Evolutionary conservation across 2,797 vertebrate species (phyloP).

Genomic region (Helostoma temminkii): DNA sequence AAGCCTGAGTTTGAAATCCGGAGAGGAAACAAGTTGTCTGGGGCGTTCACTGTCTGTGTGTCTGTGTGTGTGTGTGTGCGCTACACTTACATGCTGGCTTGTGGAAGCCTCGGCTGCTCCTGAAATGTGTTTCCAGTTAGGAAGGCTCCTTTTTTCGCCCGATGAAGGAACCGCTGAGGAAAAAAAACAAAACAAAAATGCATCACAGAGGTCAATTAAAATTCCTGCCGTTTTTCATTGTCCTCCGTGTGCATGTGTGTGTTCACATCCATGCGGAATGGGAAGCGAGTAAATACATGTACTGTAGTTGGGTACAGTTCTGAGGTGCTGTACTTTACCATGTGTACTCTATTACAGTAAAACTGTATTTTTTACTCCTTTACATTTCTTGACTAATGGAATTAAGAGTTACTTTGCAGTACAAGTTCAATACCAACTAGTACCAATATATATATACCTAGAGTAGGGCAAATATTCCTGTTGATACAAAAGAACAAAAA

Average conservation of each 20-base stretch:
- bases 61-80: conserved; percentile 14
- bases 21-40: conserved; percentile 58
- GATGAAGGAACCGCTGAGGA: conserved; percentile 69
- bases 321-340: too few species aligned
- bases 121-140: conserved; percentile 86
- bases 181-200: conserved; percentile 52
- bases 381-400: too few species aligned
- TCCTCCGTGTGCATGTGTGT: conserved; percentile 29
- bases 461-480: too few species aligned
- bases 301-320: too few species aligned
- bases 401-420: too few species aligned
- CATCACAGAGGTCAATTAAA: conserved; percentile 75
- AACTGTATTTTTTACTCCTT: too few species aligned
- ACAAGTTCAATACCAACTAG: too few species aligned
- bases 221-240: conserved; percentile 75
- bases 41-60: conserved; percentile 75
- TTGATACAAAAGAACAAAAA: too few species aligned
- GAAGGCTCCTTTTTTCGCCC: conserved; percentile 60
- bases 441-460: too few species aligned
- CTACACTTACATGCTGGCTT: conserved; percentile 75
- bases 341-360: too few species aligned
- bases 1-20: conserved; percentile 42
- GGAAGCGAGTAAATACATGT: too few species aligned
- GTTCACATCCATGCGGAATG: conserved; percentile 1
- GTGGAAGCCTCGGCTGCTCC: conserved; percentile 61